Conservation (phyloP, 2,797 vertebrate species). For the Acipenser transmontanus region DNA sequence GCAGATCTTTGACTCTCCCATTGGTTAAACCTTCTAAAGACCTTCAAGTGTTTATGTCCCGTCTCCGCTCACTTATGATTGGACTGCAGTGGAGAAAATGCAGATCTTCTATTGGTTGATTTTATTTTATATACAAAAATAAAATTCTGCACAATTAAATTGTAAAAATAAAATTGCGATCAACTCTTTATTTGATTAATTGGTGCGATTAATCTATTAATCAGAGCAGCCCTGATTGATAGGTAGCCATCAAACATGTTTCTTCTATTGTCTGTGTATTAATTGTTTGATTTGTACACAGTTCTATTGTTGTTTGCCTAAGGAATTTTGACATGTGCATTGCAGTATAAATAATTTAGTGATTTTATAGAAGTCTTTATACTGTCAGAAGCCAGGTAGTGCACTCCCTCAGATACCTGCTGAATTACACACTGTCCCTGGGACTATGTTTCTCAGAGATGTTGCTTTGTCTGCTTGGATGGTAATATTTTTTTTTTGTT, state of each 20-base stretch:
- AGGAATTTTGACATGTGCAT: conserved; percentile 60
- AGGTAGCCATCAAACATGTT: conserved; percentile 5
- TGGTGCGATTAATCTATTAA: too few relatives aligned
- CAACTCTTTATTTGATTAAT: too few relatives aligned
- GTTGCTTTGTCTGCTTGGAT: conserved; percentile 32
- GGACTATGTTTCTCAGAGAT: conserved; percentile 31
- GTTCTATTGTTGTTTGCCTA: conserved; percentile 63
- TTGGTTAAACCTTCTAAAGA: too few relatives aligned
- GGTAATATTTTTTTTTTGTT: conserved; percentile 21
- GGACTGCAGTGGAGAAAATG: too few relatives aligned
- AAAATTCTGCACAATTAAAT: too few relatives aligned
- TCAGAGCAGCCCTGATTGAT: too few relatives aligned
- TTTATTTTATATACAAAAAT: too few relatives aligned
- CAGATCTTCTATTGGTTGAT: too few relatives aligned
- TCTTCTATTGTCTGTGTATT: conserved; percentile 44
- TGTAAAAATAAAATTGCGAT: too few relatives aligned
- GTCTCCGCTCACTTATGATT: too few relatives aligned
- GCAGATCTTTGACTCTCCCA: too few relatives aligned
- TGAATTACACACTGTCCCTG: conserved; percentile 35
- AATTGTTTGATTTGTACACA: conserved; percentile 61
- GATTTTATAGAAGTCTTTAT: conserved; percentile 43
- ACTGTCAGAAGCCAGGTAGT: conserved; percentile 55
- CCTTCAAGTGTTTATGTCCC: too few relatives aligned
- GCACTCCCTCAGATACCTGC: conserved; percentile 38
- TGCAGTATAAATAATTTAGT: conserved; percentile 66